Conservation (phyloP, 2,888 invertebrate genomes). For the Chymomyza amoena region DNA sequence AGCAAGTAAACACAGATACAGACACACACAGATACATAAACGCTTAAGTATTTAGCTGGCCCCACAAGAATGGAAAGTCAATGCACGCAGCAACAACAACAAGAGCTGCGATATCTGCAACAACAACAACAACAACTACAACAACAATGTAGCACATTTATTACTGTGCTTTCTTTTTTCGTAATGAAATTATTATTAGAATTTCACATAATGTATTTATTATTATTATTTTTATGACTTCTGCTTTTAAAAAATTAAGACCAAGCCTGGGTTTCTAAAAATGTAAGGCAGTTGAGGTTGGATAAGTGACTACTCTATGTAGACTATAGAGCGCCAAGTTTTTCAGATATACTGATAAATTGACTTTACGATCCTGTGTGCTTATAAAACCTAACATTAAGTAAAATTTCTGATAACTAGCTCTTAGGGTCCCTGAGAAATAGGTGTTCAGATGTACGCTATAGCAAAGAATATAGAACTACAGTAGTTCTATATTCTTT, state of each 20-base stretch:
- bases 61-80: constrained; percentile 61
- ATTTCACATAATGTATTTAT: constrained; percentile 55
- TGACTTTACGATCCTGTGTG: too few species aligned
- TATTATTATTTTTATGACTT: constrained; percentile 7
- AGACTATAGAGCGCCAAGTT: too few species aligned
- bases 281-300: too few species aligned
- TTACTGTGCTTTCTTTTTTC: constrained; percentile 55
- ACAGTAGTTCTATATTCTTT: too few species aligned
- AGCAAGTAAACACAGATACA: constrained; percentile 33
- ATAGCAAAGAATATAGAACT: too few species aligned
- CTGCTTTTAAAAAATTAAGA: constrained; percentile 19
- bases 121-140: constrained; percentile 36
- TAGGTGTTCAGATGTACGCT: too few species aligned
- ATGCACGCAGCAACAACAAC: constrained; percentile 56
- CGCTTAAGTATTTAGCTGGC: not conserved
- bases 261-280: constrained; percentile 14
- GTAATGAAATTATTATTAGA: constrained; percentile 59
- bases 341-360: too few species aligned
- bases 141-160: constrained; percentile 22
- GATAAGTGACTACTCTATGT: too few species aligned
- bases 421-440: too few species aligned
- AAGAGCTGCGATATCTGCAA: constrained; percentile 22
- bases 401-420: too few species aligned
- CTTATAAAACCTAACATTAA: too few species aligned
- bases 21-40: not conserved